Evolutionary conservation across 2,888 invertebrate genomes (phyloP).

Genomic region (Sinodicranocentrus sp.): DNA sequence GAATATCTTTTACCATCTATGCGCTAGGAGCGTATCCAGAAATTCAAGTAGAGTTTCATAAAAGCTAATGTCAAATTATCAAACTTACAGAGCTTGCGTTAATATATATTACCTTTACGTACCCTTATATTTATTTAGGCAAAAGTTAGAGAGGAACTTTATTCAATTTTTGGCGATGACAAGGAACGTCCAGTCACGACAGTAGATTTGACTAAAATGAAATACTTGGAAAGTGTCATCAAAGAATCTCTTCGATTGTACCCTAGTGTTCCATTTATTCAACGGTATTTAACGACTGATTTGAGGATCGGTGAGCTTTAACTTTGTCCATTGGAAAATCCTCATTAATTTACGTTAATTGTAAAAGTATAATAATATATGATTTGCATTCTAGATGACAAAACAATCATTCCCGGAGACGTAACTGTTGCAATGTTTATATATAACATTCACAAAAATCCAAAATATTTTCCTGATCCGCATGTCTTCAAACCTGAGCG

Average conservation of each 20-base stretch:
- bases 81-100: neutral
- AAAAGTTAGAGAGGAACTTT: constrained; percentile 60
- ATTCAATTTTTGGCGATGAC: constrained; percentile 61
- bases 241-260: constrained; percentile 79
- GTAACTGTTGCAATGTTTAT: constrained; percentile 60
- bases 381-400: constrained; percentile 66
- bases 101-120: neutral
- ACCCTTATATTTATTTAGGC: constrained; percentile 23
- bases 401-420: constrained; percentile 49
- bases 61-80: neutral
- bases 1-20: constrained; percentile 73
- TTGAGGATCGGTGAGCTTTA: constrained; percentile 76
- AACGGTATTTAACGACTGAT: constrained; percentile 77
- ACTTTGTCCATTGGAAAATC: no score
- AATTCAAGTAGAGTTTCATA: constrained; percentile 46
- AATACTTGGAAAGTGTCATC: constrained; percentile 78
- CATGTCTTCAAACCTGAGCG: constrained; percentile 81
- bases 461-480: constrained; percentile 80
- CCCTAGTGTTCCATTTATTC: constrained; percentile 79
- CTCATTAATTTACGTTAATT: neutral
- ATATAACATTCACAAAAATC: constrained; percentile 66
- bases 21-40: constrained; percentile 73
- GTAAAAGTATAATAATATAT: neutral
- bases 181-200: constrained; percentile 79
- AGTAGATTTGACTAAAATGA: constrained; percentile 79